A percentile compares a stretch with the other conserved stretches of the same genome.
These are phyloP conservation scores for Acholoe squamosa DNA, from an alignment of 2,888 invertebrate species.

Conservation along the genomic window DNA sequence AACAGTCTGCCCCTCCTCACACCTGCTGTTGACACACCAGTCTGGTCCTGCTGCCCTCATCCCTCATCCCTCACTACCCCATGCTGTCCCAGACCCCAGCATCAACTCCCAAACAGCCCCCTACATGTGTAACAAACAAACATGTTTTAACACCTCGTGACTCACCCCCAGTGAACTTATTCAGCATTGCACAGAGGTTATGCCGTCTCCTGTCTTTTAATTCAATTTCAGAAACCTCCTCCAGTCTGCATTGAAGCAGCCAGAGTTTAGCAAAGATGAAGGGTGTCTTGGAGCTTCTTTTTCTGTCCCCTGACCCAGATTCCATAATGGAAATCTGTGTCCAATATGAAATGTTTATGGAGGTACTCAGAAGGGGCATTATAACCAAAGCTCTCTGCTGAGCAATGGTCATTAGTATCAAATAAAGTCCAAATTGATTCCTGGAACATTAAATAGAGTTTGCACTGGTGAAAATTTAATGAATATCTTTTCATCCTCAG, in stretches of 20 bases:
- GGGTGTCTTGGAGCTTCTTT: neutral
- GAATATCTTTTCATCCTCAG: neutral
- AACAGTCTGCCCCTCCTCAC: conserved; percentile 1
- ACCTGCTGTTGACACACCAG: neutral
- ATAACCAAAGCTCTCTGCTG: neutral
- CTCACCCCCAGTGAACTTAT: neutral
- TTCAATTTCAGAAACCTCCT: conserved; percentile 10
- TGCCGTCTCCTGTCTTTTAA: conserved; percentile 20
- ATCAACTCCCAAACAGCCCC: neutral
- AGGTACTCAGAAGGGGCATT: neutral
- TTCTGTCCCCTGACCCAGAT: neutral
- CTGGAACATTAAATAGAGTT: conserved; percentile 32
- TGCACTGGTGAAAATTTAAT: neutral
- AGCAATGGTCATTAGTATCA: conserved; percentile 49
- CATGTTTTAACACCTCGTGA: neutral
- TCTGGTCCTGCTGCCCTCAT: neutral
- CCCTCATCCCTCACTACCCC: neutral
- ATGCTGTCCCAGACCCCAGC: neutral
- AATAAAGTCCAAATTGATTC: conserved; percentile 26
- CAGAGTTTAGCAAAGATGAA: neutral
- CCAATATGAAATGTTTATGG: neutral
- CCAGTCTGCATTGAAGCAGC: neutral
- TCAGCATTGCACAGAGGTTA: neutral
- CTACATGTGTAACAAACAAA: conserved; percentile 22
- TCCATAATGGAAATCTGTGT: neutral